Evolutionary conservation across 92 coral and sea anemone species (phyloP), one percentile per base, ranked within the genome.

Genomic region (Phenganax marumi): DNA sequence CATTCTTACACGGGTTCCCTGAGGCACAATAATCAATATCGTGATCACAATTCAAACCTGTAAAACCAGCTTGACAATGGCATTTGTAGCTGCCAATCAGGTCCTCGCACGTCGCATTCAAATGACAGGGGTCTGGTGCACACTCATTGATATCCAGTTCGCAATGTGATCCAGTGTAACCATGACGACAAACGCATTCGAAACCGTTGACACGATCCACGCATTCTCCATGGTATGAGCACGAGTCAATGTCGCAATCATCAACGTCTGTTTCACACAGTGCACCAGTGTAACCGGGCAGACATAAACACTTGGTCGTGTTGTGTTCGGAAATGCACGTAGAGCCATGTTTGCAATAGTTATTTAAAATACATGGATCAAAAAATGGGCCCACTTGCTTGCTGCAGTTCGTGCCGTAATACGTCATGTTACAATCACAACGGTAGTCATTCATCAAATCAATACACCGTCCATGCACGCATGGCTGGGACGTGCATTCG

Each of bases 1-100:
- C 99, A 84, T 96, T 96, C 77, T 87, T 83, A 72, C 99, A 96
- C 22, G 97, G 99, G 79, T 92, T 91, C 69, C 89, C 85, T 10
- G 77, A 76, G 16, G 97, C 96, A 70, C 99, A 96, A 56, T 96
- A 92, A 88, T 96, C 90, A 24, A 92, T 70, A 53, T 92, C 84
- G 74, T 88, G 82, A 78, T 87, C 85, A 70, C 99, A 96, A 47
- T 92, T 79, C 11, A 91, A 86, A 3, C 99, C 99, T 50, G 97
- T 96, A 74, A 79, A 96, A 23, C 99, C 99, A 52, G 89, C 52
- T 60, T 90, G 87, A 83, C 99, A 96, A 16, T 73, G 71, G 50
- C 99, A 96, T 62, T 86, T 83, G 64, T 92, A 96, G 49, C 91
- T 91, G 77, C 86, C 87, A n/a, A 78, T 86, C 66, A 77, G 85